Conservation (phyloP, 2,888 invertebrate species). For the Pyrrhia umbra region DNA sequence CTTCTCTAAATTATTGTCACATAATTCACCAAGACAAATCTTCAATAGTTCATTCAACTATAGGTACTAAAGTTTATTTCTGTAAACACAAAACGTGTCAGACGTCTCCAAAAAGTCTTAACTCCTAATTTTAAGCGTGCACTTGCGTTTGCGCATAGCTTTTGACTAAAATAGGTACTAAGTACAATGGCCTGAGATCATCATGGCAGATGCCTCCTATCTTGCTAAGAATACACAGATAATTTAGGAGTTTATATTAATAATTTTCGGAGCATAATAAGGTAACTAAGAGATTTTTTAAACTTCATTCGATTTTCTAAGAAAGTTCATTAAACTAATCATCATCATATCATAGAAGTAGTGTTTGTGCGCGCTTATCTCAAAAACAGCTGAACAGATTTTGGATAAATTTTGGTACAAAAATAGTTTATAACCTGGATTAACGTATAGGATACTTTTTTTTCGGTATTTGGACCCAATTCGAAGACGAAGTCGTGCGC, state of each 20-base stretch:
- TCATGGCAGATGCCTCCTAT: conserved; percentile 37
- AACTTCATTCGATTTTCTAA: no score
- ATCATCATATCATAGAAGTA: no score
- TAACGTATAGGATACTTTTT: no score
- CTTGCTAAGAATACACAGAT: conserved; percentile 26
- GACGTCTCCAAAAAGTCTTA: conserved; percentile 44
- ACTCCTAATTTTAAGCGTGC: conserved; percentile 28
- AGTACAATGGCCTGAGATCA: conserved; percentile 59
- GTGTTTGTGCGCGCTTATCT: no score
- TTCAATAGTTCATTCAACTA: conserved; percentile 33
- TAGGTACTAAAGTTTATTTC: conserved; percentile 28
- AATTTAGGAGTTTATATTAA: conserved; percentile 3
- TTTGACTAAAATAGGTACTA: conserved; percentile 59
- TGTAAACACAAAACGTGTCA: conserved; percentile 31
- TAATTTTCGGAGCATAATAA: no score
- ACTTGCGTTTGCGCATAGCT: conserved; percentile 49
- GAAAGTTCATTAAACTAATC: no score
- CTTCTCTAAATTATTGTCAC: background rate
- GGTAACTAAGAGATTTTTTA: no score
- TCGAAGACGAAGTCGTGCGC: no score
- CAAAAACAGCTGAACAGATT: no score
- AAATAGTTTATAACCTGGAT: no score
- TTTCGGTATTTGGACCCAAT: no score
- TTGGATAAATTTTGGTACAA: no score
- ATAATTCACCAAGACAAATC: background rate